Evolutionary conservation across 2,113 vertebrate genomes (phyloP).

Genomic region (Leptodactylus fuscus): DNA sequence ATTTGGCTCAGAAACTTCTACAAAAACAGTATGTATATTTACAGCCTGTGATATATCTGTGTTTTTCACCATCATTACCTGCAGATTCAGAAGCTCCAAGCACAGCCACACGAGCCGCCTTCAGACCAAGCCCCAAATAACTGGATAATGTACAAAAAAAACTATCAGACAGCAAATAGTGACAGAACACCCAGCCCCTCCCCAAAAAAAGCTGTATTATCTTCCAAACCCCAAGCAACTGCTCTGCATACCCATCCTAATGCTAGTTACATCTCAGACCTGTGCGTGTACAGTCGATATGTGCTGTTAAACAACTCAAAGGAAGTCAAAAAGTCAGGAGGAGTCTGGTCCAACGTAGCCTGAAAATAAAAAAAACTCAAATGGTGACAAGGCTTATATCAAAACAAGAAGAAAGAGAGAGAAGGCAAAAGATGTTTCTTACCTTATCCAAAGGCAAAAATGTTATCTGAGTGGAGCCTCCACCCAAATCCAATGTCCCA

Average conservation of each 20-base stretch:
- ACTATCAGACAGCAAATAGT: too few relatives aligned
- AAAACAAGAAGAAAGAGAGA: background rate
- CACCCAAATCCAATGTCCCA: constrained; percentile 94
- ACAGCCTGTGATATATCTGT: background rate
- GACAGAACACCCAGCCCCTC: too few relatives aligned
- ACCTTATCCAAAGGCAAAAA: constrained; percentile 93
- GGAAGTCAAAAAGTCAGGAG: constrained; percentile 83
- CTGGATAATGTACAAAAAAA: constrained; percentile 70
- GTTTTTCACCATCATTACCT: constrained; percentile 74
- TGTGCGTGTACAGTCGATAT: constrained; percentile 94
- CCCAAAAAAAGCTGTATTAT: background rate
- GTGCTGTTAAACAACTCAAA: constrained; percentile 94
- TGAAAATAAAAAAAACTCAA: constrained; percentile 69
- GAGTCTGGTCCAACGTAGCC: constrained; percentile 88
- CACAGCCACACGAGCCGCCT: constrained; percentile 87
- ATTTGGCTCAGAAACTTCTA: background rate
- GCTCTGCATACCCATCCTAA: background rate
- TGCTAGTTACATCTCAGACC: constrained; percentile 74
- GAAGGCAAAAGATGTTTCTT: constrained; percentile 50
- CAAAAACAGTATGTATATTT: background rate
- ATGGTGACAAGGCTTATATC: background rate
- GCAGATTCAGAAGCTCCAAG: constrained; percentile 88
- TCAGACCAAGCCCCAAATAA: constrained; percentile 94
- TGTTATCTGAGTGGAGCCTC: constrained; percentile 96
- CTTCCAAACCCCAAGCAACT: background rate